Evolutionary conservation across 23 tunicate species (phyloP).

Genomic region (Clavelina lepadiformis): DNA sequence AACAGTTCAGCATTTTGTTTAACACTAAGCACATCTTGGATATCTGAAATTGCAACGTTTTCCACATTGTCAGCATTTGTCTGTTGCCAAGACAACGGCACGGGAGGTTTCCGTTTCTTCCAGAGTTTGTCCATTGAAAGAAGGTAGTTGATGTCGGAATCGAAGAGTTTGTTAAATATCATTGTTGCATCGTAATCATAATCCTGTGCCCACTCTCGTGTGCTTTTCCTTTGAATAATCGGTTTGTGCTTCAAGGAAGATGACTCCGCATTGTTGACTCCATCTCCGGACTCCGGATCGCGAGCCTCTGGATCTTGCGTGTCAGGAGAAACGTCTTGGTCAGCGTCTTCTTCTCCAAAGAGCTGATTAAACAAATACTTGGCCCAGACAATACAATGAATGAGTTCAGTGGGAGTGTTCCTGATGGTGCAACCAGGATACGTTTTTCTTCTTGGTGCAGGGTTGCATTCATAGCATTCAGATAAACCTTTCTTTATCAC

Average conservation of each 20-base stretch:
- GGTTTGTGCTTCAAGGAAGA: not conserved
- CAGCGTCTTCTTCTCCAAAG: constrained; percentile 97
- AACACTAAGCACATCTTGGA: constrained; percentile 26
- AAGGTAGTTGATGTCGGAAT: constrained; percentile 64
- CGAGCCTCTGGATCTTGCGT: constrained; percentile 80
- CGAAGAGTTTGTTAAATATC: constrained; percentile 73
- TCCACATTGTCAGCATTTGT: not conserved
- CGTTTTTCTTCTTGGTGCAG: constrained; percentile 83
- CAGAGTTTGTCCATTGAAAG: constrained; percentile 89
- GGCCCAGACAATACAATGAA: constrained; percentile 98
- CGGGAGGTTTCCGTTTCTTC: constrained; percentile 63
- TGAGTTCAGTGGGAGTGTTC: constrained; percentile 94
- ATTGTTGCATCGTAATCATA: constrained; percentile 46
- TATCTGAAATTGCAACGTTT: constrained; percentile 4
- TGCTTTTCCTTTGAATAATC: constrained; percentile 41
- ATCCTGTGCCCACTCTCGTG: constrained; percentile 84
- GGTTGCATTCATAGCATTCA: constrained; percentile 91
- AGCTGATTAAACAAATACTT: constrained; percentile 92
- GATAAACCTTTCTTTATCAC: constrained; percentile 68
- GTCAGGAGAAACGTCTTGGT: constrained; percentile 97
- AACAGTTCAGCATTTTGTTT: constrained; percentile 59
- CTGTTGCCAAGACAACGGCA: constrained; percentile 52
- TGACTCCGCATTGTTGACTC: not conserved
- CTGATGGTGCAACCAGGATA: constrained; percentile 96
- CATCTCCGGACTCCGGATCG: not conserved